phyloP scores from a whole-genome alignment of 2,113 vertebrate genomes.

The Gymnobelideus leadbeateri region DNA sequence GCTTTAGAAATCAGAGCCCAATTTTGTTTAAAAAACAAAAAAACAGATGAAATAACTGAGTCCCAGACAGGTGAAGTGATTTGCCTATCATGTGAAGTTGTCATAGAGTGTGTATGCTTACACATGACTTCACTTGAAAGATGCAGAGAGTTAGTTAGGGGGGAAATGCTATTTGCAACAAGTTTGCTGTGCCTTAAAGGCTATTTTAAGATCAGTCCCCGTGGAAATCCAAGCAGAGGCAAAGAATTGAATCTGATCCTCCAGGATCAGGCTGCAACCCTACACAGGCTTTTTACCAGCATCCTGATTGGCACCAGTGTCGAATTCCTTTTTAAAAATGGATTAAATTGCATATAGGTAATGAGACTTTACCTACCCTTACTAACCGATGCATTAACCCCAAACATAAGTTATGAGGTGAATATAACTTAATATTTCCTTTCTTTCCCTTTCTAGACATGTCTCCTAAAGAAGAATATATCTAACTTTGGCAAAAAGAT shows the following conservation, averaged over 20 bases:
- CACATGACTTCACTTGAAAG: conserved; percentile 24
- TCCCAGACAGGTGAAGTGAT: not conserved
- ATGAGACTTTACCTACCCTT: conserved; percentile 45
- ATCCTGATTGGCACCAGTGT: conserved; percentile 53
- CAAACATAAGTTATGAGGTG: not conserved
- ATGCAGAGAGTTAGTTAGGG: conserved; percentile 6
- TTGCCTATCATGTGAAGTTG: not conserved
- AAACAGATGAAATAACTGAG: not conserved
- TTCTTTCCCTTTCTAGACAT: not conserved
- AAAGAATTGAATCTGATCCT: conserved; percentile 67
- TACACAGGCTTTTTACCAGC: conserved; percentile 47
- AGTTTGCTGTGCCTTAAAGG: not conserved
- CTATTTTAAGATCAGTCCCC: conserved; percentile 53
- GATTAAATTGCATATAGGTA: conserved; percentile 28
- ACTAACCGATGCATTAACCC: not conserved
- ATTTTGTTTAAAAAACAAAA: not conserved
- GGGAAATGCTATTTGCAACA: conserved; percentile 26
- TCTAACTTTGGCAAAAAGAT: conserved; percentile 11
- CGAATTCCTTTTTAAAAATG: conserved; percentile 53
- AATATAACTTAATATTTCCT: not conserved
- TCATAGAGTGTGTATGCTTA: not conserved
- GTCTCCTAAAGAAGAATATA: conserved; percentile 22
- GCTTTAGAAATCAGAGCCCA: not conserved
- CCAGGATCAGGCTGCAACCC: conserved; percentile 57
- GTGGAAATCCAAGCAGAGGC: conserved; percentile 59